Evolutionary conservation across 2,888 invertebrate genomes (phyloP).

Genomic region (Drosophila buzzatii): DNA sequence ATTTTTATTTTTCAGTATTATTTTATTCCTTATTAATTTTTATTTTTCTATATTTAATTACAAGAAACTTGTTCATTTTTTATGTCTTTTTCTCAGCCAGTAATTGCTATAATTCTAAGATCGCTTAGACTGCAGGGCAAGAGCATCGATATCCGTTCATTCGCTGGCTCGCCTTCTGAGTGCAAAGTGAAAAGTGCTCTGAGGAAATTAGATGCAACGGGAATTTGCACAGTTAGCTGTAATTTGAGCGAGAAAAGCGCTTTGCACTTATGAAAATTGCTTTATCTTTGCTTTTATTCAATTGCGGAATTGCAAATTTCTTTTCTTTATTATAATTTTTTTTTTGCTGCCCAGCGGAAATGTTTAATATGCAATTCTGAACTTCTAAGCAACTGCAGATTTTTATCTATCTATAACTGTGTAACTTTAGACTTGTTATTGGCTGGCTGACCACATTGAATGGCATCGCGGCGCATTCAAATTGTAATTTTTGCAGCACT

Average conservation of each 20-base stretch:
- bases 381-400: constrained; percentile 19
- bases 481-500: not conserved
- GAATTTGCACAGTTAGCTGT: constrained; percentile 48
- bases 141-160: not conserved
- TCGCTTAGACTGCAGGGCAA: constrained; percentile 5
- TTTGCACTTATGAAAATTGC: constrained; percentile 52
- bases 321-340: constrained; percentile 29
- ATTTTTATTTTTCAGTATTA: not conserved
- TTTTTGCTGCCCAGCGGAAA: constrained; percentile 53
- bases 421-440: not conserved
- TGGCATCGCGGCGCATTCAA: not conserved
- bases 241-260: constrained; percentile 33
- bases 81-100: not conserved
- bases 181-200: constrained; percentile 9
- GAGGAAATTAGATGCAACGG: constrained; percentile 38
- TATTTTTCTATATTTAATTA: not conserved
- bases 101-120: not conserved
- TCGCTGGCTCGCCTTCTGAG: not conserved
- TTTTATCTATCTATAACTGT: not conserved
- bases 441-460: not conserved
- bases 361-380: constrained; percentile 39
- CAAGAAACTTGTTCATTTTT: not conserved
- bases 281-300: constrained; percentile 24
- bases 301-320: constrained; percentile 46
- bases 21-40: not conserved